Percentiles rank a stretch among this genome's conserved stretches.
phyloP scores from a whole-genome alignment of 2,113 vertebrate genomes.

The Butastur rufipennis region DNA sequence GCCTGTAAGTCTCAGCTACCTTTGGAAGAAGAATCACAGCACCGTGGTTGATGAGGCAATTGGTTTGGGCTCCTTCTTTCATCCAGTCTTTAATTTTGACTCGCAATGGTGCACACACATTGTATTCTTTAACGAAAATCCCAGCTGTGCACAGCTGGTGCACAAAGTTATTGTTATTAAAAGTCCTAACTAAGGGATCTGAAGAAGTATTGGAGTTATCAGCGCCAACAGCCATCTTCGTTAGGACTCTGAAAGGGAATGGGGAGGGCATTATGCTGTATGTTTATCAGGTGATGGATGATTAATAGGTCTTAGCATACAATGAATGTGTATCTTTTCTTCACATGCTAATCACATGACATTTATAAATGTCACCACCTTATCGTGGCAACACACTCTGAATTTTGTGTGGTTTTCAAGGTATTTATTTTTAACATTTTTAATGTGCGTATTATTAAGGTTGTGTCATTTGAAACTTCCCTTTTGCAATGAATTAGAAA shows the following conservation, averaged over 20 bases:
- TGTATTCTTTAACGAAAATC: not conserved
- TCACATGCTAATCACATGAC: constrained; percentile 71
- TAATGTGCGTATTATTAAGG: not conserved
- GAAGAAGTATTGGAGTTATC: not conserved
- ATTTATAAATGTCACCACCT: constrained; percentile 72
- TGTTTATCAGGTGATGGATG: constrained; percentile 49
- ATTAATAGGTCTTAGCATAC: constrained; percentile 57
- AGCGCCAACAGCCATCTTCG: not conserved
- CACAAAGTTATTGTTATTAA: not conserved
- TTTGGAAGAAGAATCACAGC: not conserved
- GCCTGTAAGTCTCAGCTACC: too few species aligned
- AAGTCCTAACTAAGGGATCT: not conserved
- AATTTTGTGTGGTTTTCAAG: constrained; percentile 12
- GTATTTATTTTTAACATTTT: constrained; percentile 17
- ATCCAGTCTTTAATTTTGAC: not conserved
- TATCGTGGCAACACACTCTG: constrained; percentile 56
- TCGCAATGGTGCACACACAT: fast-evolving
- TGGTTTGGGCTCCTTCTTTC: not conserved
- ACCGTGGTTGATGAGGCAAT: fast-evolving
- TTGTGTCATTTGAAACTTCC: not conserved
- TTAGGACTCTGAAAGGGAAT: not conserved
- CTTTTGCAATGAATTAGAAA: not conserved
- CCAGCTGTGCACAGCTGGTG: not conserved
- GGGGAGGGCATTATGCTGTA: not conserved
- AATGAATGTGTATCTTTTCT: constrained; percentile 49